Base-by-base conservation (phyloP, 2,797 vertebrate species). In the Lophius americanus region DNA sequence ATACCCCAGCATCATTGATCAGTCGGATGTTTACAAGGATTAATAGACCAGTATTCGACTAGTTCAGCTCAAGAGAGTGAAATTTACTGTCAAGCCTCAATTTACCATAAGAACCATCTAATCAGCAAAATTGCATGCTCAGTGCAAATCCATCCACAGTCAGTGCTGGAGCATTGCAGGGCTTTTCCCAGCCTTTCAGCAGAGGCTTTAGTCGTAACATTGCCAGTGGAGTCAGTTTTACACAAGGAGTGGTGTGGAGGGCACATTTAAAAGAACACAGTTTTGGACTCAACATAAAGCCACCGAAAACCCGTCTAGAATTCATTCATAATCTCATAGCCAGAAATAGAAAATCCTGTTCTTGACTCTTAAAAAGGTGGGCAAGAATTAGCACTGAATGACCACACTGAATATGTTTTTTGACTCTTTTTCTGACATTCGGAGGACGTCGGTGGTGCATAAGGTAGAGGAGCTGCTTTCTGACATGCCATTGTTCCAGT, bases 161-260 rank as follows among this genome's bases (percentile, higher is more conserved):
- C 78, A 53, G 68, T 85, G 76, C 75, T 59, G 8, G 37, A 61
- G 76, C 82, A 83, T 86, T 78, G 81, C 63, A 64, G 81, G 71
- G 84, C 76, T 88, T 89, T 85, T 76, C 77, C 73, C 73, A 37
- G 73, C 80, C 80, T 88, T 78, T 87, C 61, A 76, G 80, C 83
- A 77, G 81, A 85, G 79, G 89, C 88, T 92, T 90, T 88, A 87
- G 82, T 75, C 57, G 82, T 83, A 85, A 81, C 81, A 64, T 69
- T 83, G 85, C 88, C 87, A 85, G 78, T 73, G 68, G 84, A 76
- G 82, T 79, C 12, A 70, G 51, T 86, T 89, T 59, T 89, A 72
- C 67, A 44, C 58, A 0, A 65, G 82, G 80, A 83, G 87, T 84
- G 85, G 63, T 82, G 76, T 71, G 86, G 71, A 81, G 83, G 23